Evolutionary conservation across 1,140 invertebrate species (phyloP).

Genomic region (Procambarus clarkii): DNA sequence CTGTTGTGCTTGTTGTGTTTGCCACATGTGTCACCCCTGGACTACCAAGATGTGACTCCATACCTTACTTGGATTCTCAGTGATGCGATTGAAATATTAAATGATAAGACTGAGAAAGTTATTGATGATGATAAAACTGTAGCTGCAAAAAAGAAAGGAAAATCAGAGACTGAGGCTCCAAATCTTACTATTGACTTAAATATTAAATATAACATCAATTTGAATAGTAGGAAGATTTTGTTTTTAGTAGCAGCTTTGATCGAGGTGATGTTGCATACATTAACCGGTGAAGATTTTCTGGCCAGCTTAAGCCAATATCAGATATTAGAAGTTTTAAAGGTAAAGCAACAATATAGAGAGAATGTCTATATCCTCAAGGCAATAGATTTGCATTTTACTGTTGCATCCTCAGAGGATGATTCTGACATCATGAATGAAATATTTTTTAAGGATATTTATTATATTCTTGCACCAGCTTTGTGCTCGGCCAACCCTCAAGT

Average conservation of each 20-base stretch:
- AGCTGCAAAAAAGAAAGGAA: constrained; percentile 11
- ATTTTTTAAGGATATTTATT: constrained; percentile 78
- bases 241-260: constrained; percentile 79
- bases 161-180: neutral
- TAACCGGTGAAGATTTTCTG: constrained; percentile 77
- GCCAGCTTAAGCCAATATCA: constrained; percentile 62
- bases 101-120: constrained; percentile 35
- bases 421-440: constrained; percentile 72
- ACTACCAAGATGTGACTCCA: constrained; percentile 71
- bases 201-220: constrained; percentile 72
- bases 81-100: constrained; percentile 29
- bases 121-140: constrained; percentile 29
- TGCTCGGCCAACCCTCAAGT: constrained; percentile 82
- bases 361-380: constrained; percentile 73
- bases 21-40: constrained; percentile 79
- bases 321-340: constrained; percentile 73
- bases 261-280: constrained; percentile 80
- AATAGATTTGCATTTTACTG: constrained; percentile 74
- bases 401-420: constrained; percentile 68
- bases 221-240: constrained; percentile 75
- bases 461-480: constrained; percentile 79
- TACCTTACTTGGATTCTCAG: constrained; percentile 52
- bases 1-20: constrained; percentile 80
- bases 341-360: constrained; percentile 64
- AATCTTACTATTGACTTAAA: constrained; percentile 49